A percentile compares a stretch with the other conserved stretches of the same genome.
Conservation (phyloP, 53 echinoderm and acorn worm species). For the Temnopleurus reevesii region DNA sequence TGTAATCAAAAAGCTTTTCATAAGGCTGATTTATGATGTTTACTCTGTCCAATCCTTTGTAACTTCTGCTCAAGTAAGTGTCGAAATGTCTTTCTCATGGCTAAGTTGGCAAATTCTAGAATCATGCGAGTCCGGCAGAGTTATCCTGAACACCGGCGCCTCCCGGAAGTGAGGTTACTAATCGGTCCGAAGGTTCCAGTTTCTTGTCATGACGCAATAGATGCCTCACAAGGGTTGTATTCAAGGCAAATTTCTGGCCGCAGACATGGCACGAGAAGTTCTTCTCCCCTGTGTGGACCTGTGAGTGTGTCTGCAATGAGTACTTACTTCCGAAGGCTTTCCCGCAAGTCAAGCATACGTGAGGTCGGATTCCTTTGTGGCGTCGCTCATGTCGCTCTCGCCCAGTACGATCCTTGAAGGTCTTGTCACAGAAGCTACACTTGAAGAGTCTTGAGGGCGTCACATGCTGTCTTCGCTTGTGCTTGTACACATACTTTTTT, state of each 20-base stretch:
- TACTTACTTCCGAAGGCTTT: constrained; percentile 34
- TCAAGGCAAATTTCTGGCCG: constrained; percentile 16
- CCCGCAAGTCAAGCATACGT: constrained; percentile 39
- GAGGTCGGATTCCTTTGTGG: constrained; percentile 53
- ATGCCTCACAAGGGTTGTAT: neutral
- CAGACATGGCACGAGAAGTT: constrained; percentile 17
- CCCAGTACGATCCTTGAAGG: constrained; percentile 12
- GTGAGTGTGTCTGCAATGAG: constrained; percentile 17
- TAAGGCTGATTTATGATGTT: too few species aligned
- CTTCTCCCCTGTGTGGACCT: constrained; percentile 41
- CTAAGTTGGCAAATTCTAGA: neutral
- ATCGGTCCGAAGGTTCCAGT: neutral
- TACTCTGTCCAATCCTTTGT: too few species aligned
- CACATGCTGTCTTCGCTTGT: constrained; percentile 46
- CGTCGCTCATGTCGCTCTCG: constrained; percentile 41
- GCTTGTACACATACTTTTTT: constrained; percentile 33
- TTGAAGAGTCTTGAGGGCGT: neutral
- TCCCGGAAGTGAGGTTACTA: neutral
- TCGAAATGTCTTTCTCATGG: neutral
- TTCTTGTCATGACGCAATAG: constrained; percentile 20
- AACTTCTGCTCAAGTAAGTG: too few species aligned
- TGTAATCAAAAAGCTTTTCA: too few species aligned
- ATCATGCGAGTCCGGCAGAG: neutral
- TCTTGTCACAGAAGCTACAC: constrained; percentile 51
- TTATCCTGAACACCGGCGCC: neutral